Base-by-base conservation (phyloP, 2,797 vertebrate genomes). In the Harpagifer antarcticus region DNA sequence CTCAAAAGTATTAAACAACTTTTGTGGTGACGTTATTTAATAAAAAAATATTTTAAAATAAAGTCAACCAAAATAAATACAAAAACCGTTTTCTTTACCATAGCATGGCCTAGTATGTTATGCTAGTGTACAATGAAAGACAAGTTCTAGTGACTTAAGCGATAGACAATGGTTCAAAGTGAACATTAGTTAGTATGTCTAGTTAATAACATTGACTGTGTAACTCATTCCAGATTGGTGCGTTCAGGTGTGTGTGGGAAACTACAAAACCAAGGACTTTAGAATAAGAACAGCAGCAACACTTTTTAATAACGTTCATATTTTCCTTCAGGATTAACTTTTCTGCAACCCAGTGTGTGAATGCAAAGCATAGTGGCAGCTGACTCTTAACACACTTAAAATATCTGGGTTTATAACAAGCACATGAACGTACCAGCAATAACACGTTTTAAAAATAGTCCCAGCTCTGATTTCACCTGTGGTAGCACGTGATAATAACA, bases 381-480 rank as follows among this genome's bases (percentile, higher is more conserved):
- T 59, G 23, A 49, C 31, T 68, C 2, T 1, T 33, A 1, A 37
- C 3, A 55, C 13, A 68, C 3, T 27, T 47, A 5, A 2, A 23
- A 13, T 33, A 8, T 71, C 65, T 23, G 23, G 73, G 15, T 20
- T 65, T 23, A 19, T 45, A 6, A 74, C 20, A 55, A 67, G 47
- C 45, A 62, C 70, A 0, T 79, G 45, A 86, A 84, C 70, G 62
- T 67, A 87, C 16, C 76, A 68, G 1, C 9, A 19, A 16, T 3
- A 17, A 52, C 55, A 54, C 0, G 40, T 13, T 19, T 59, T 20
- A 3, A 23, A 73, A 64, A 58, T 37, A 47, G 33, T 48, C 37
- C 23, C 15, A 49, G 48, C 33, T 49, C 20, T 16, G 43, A 5
- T 52, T 64, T 65, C 2, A 27, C 11, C 43, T 20, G 7, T 37